Conservation (phyloP, 2,888 invertebrate species). For the Tubulanus polymorphus region DNA sequence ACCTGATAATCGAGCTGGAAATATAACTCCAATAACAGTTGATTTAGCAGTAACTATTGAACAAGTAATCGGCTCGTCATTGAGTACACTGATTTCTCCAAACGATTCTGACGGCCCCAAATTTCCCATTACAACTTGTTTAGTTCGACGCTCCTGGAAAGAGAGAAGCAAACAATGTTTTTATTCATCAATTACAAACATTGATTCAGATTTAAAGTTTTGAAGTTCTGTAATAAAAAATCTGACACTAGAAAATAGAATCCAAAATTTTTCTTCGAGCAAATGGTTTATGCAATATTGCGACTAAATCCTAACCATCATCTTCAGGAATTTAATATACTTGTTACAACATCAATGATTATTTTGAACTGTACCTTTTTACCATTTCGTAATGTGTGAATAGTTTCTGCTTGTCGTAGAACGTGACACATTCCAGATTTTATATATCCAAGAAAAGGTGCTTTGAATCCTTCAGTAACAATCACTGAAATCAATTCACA, state of each 20-base stretch:
- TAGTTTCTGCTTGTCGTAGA: conserved; percentile 42
- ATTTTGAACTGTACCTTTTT: conserved; percentile 31
- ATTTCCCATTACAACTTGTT: conserved; percentile 50
- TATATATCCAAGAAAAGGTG: conserved; percentile 49
- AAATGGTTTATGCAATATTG: too few relatives aligned
- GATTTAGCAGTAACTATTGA: conserved; percentile 44
- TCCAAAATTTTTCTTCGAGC: too few relatives aligned
- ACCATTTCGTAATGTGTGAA: conserved; percentile 36
- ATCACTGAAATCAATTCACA: conserved; percentile 48
- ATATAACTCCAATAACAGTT: conserved; percentile 41
- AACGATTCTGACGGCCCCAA: conserved; percentile 41
- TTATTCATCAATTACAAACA: not conserved
- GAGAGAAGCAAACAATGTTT: not conserved
- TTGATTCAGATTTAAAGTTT: not conserved
- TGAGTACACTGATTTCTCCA: conserved; percentile 45
- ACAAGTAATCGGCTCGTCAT: conserved; percentile 46
- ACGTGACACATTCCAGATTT: conserved; percentile 49
- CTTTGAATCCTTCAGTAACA: conserved; percentile 47
- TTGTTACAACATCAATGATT: too few relatives aligned
- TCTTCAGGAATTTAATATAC: too few relatives aligned
- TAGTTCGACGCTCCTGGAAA: conserved; percentile 36
- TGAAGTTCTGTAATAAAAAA: too few relatives aligned
- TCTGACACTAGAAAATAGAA: too few relatives aligned
- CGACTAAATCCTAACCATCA: too few relatives aligned
- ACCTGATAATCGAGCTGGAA: conserved; percentile 40